Evolutionary conservation across 2,797 vertebrate species (phyloP), one percentile per base, ranked within the genome.

Genomic region (Poecilia picta): DNA sequence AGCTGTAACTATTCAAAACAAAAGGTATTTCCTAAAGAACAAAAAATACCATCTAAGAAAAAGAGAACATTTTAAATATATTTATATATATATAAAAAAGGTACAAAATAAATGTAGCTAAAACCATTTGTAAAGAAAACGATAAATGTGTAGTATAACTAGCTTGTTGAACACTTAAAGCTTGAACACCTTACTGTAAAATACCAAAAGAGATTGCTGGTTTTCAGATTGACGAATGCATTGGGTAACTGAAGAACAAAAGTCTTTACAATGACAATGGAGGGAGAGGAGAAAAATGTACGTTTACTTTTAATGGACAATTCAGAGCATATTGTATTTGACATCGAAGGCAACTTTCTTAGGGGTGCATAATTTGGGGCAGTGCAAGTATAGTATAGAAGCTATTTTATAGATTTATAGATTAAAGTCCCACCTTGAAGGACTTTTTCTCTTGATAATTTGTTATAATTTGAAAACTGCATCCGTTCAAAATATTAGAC

Each of bases 61-160:
- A 91, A 88, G 94, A 91, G 87, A 94, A 90, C 83, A 92, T 93
- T 92, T 95, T 94, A 95, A 95, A 95, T 95, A 96, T 91, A 95
- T 94, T 90, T 93, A 92, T 95, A 92, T 95, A 92, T 90, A 95
- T 94, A 94, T 95, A 95, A 95, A 94, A 95, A 91, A 91, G 94
- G 94, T 95, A 95, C 86, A 75, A 95, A 95, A 72, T 46, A 95
- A 94, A 94, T 83, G 89, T 94, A 91, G 92, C 93, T 93, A 90
- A 94, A 94, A 91, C 89, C 93, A 93, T 85, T 86, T 83, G 82
- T 94, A 89, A 92, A 91, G 89, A 90, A 88, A 92, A 92, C 82
- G 90, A 91, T 84, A 91, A 89, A 82, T 89, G 89, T 94, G 88
- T 90, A 76, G 84, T 84, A 92, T 85, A 91, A 93, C 86, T 90